Percentiles rank a stretch among this genome's conserved stretches.
phyloP scores from a whole-genome alignment of 2,888 invertebrate genomes.

The Halocaridina rubra region DNA sequence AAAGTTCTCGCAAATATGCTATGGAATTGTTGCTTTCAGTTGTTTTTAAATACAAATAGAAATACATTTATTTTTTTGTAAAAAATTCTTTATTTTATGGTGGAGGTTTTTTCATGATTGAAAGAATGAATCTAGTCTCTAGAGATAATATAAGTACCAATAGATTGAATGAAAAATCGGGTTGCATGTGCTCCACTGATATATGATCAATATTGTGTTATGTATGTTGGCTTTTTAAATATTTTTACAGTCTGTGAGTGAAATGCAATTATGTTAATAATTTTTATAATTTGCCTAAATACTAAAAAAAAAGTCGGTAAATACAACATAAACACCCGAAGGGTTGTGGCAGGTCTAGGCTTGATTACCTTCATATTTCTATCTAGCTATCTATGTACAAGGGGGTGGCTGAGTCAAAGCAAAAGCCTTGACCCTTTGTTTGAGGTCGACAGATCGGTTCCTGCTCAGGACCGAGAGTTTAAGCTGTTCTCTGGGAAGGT shows the following conservation, averaged over 20 bases:
- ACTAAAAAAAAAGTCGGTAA: no score
- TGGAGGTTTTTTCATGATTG: slow-evolving; percentile 16
- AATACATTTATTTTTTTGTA: slow-evolving; percentile 16
- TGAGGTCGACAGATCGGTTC: no score
- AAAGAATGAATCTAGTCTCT: slow-evolving; percentile 34
- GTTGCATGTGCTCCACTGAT: background rate
- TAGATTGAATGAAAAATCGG: background rate
- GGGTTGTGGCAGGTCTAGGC: no score
- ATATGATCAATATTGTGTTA: background rate
- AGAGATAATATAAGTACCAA: background rate
- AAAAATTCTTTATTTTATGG: slow-evolving; percentile 6
- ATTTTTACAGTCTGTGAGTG: background rate
- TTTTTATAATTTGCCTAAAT: no score
- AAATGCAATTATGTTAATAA: background rate
- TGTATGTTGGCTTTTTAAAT: background rate
- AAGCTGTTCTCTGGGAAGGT: no score
- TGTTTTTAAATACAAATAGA: background rate
- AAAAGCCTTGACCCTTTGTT: no score
- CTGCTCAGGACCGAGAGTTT: no score
- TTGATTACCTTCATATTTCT: no score
- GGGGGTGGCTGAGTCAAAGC: no score
- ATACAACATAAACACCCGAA: no score
- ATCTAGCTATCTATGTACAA: no score
- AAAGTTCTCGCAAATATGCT: background rate
- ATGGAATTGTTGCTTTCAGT: background rate